These are phyloP conservation scores for Sandelia bainsii DNA, from an alignment of 2,797 vertebrate species.

Conservation along the genomic window DNA sequence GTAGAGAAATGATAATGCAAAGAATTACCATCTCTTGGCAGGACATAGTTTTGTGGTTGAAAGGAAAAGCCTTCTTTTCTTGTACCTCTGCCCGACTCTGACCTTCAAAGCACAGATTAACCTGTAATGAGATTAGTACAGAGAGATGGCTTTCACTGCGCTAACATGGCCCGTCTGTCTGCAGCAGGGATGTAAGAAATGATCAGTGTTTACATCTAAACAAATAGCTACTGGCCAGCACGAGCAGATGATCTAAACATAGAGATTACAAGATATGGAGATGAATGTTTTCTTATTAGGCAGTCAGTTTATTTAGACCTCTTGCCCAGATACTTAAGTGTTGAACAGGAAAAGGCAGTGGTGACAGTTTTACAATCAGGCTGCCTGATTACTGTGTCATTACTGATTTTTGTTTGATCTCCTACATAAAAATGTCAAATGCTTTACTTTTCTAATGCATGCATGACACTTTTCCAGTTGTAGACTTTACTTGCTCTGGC, in stretches of 20 bases:
- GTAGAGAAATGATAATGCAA: conserved; percentile 3
- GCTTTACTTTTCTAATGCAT: background rate
- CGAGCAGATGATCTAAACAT: conserved; percentile 1
- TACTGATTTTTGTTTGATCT: conserved; percentile 3
- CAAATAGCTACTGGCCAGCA: conserved; percentile 22
- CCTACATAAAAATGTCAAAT: background rate
- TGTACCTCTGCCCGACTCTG: conserved; percentile 55
- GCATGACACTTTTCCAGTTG: conserved; percentile 2
- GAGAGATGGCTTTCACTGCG: conserved; percentile 69
- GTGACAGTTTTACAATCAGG: conserved; percentile 1
- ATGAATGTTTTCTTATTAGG: no score
- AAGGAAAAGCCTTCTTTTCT: conserved; percentile 59
- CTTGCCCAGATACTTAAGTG: no score
- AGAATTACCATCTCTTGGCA: conserved; percentile 33
- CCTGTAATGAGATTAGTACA: conserved; percentile 79
- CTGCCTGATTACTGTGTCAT: background rate
- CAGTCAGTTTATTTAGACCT: no score
- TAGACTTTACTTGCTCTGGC: background rate
- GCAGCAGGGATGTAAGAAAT: conserved; percentile 35
- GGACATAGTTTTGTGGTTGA: conserved; percentile 43
- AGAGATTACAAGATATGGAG: background rate
- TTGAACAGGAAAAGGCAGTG: no score
- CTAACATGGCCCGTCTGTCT: conserved; percentile 53
- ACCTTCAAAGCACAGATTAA: conserved; percentile 82
- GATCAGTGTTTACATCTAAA: conserved; percentile 47